These are phyloP conservation scores for Leiothrix lutea DNA, from an alignment of 2,113 vertebrate species.

Conservation along the genomic window DNA sequence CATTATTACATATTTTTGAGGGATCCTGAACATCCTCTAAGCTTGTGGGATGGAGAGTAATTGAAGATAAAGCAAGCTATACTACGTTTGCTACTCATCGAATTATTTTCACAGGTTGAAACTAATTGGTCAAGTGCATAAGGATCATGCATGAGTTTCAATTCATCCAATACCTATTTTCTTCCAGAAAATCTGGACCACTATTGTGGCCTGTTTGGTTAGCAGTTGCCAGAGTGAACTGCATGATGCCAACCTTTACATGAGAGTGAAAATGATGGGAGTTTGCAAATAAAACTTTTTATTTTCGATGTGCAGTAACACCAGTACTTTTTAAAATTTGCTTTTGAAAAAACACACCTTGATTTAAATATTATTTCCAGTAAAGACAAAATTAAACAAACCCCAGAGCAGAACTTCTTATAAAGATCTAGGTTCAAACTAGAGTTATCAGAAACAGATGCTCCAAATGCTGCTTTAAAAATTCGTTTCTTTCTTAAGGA, in stretches of 20 bases:
- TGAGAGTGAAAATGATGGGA: not conserved
- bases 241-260: not conserved
- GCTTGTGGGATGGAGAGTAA: not conserved
- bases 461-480: not conserved
- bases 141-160: not conserved
- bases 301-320: not conserved
- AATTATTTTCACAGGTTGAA: not conserved
- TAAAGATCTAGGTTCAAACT: not conserved
- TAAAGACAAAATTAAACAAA: not conserved
- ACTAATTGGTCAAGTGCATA: not conserved
- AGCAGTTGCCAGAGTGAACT: not conserved
- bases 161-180: not conserved
- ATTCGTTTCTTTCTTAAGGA: not conserved
- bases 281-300: not conserved
- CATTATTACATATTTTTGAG: not conserved
- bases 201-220: not conserved
- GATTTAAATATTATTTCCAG: not conserved
- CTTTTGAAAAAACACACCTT: not conserved
- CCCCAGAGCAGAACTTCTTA: not conserved
- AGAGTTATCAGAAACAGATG: not conserved
- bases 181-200: not conserved
- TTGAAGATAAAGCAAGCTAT: not conserved
- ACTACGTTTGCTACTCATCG: not conserved
- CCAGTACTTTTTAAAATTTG: not conserved
- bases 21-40: not conserved